Percentiles rank a stretch among this genome's conserved stretches.
phyloP scores from a whole-genome alignment of 2,888 invertebrate genomes.

The Cosmia trapezina region DNA sequence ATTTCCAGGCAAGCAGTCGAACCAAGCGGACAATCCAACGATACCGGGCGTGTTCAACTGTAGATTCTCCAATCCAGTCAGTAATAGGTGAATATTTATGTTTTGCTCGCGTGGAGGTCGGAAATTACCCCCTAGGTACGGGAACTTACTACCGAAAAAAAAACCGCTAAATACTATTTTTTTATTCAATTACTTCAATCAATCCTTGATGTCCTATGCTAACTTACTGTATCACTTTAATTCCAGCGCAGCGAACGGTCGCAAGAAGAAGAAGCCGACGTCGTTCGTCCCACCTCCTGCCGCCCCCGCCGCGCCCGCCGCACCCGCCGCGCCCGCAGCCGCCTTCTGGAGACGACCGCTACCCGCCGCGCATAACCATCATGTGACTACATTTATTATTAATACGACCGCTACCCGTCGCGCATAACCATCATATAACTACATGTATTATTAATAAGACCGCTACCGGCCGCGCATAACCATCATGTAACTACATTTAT shows the following conservation, averaged over 20 bases:
- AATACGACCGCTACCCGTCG: slow-evolving; percentile 91
- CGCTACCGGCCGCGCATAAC: slow-evolving; percentile 91
- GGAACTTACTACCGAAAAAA: not conserved
- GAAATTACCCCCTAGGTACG: not conserved
- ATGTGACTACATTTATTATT: slow-evolving; percentile 57
- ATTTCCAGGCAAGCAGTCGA: slow-evolving; percentile 77
- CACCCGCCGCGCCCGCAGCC: slow-evolving; percentile 92
- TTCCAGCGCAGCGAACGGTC: slow-evolving; percentile 87
- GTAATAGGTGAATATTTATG: slow-evolving; percentile 79
- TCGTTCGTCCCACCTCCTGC: slow-evolving; percentile 94
- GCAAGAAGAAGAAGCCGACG: slow-evolving; percentile 97
- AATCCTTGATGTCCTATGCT: not conserved
- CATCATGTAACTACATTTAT: slow-evolving; percentile 70
- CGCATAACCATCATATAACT: slow-evolving; percentile 83
- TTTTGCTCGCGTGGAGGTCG: no score
- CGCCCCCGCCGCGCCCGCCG: slow-evolving; percentile 93
- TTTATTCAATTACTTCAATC: no score
- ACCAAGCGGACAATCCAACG: slow-evolving; percentile 81
- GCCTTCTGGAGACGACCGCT: slow-evolving; percentile 95
- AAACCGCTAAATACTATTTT: no score
- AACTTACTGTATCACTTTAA: not conserved
- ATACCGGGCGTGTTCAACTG: slow-evolving; percentile 97
- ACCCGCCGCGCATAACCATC: slow-evolving; percentile 89
- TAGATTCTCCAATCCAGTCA: slow-evolving; percentile 94
- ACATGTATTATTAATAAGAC: slow-evolving; percentile 76